phyloP scores from a whole-genome alignment of 2,113 vertebrate genomes.

The Psittacus erithacus region DNA sequence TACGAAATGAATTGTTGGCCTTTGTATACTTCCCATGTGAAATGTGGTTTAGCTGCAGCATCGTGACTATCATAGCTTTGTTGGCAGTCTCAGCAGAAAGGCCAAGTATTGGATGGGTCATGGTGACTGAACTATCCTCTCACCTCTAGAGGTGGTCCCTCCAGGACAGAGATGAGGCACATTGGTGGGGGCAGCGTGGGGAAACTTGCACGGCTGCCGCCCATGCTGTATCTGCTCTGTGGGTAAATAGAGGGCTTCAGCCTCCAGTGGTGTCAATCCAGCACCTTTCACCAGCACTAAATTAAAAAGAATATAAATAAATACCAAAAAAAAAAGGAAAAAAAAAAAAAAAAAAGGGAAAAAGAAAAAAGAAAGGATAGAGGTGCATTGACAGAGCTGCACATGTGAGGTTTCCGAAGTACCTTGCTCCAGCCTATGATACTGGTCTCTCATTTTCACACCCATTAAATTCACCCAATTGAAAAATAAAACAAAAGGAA shows the following conservation, averaged over 20 bases:
- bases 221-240: conserved; percentile 76
- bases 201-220: conserved; percentile 74
- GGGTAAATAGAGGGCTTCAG: conserved; percentile 77
- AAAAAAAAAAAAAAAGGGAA: background rate
- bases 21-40: background rate
- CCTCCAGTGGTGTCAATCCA: conserved; percentile 75
- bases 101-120: conserved; percentile 67
- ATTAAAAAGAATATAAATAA: conserved; percentile 77
- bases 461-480: conserved; percentile 44
- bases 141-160: conserved; percentile 78
- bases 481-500: conserved; percentile 42
- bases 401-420: conserved; percentile 26
- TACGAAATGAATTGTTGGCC: background rate
- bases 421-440: conserved; percentile 52
- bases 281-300: conserved; percentile 77
- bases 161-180: conserved; percentile 78
- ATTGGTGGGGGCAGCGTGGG: conserved; percentile 73
- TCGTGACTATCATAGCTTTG: conserved; percentile 4
- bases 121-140: conserved; percentile 73
- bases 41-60: conserved; percentile 24
- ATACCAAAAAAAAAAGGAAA: conserved; percentile 45
- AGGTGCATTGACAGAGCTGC: conserved; percentile 63
- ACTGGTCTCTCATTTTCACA: conserved; percentile 39
- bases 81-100: conserved; percentile 72
- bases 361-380: conserved; percentile 40